phyloP scores from a whole-genome alignment of 2,797 vertebrate genomes.

The Epinephelus coioides region DNA sequence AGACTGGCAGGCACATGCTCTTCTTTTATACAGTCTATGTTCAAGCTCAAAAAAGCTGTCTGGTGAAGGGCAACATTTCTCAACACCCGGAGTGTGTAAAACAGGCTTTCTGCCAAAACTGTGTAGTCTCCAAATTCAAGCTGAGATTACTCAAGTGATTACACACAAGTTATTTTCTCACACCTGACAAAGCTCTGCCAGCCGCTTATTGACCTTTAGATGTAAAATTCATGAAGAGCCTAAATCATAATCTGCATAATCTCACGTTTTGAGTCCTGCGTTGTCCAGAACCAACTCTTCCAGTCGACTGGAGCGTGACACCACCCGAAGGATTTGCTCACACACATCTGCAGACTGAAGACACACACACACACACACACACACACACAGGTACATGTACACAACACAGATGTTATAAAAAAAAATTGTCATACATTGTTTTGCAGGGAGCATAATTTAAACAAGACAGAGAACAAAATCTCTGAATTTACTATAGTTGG shows the following conservation, averaged over 20 bases:
- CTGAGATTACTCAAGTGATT: background rate
- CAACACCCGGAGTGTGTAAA: background rate
- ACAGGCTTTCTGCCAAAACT: background rate
- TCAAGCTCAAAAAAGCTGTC: too few relatives aligned
- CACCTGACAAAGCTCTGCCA: background rate
- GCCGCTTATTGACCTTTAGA: background rate
- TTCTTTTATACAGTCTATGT: too few relatives aligned
- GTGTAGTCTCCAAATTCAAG: background rate
- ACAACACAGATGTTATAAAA: constrained; percentile 6
- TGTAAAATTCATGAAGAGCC: background rate
- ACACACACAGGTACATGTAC: constrained; percentile 45
- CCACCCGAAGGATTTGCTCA: constrained; percentile 95
- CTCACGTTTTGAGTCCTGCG: constrained; percentile 95
- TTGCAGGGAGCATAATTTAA: background rate
- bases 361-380: constrained; percentile 50
- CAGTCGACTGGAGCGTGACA: constrained; percentile 92
- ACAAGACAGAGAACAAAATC: background rate
- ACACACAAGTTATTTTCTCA: background rate
- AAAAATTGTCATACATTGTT: background rate
- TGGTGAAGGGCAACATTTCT: background rate
- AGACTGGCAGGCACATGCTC: too few relatives aligned
- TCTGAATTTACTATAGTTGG: background rate
- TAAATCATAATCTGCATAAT: constrained; percentile 1
- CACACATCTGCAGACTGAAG: constrained; percentile 94
- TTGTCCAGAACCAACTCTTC: constrained; percentile 97